A percentile compares a stretch with the other conserved stretches of the same genome.
These are phyloP conservation scores for Ophioninae sp. DNA, from an alignment of 2,888 invertebrate species.

Conservation along the genomic window DNA sequence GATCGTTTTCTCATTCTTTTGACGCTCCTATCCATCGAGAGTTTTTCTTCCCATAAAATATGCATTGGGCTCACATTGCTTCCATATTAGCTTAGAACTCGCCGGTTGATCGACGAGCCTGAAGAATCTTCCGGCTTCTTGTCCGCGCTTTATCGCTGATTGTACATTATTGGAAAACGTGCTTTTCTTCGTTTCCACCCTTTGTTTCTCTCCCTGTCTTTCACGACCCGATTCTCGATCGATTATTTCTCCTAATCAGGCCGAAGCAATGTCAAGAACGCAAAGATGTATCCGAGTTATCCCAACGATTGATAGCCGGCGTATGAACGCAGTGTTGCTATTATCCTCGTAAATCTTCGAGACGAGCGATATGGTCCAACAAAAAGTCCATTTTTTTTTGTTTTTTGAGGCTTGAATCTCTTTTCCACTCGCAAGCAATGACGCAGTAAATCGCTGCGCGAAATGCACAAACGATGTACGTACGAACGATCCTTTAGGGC, in stretches of 20 bases:
- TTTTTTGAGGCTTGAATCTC: not conserved
- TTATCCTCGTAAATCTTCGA: constrained; percentile 10
- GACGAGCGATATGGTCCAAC: constrained; percentile 11
- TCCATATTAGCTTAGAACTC: constrained; percentile 58
- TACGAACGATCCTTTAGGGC: constrained; percentile 35
- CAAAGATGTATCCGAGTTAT: constrained; percentile 35
- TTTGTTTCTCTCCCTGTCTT: constrained; percentile 14
- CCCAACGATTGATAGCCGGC: constrained; percentile 18
- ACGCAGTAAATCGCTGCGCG: constrained; percentile 35
- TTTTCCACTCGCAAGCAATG: constrained; percentile 9
- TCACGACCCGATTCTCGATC: constrained; percentile 1
- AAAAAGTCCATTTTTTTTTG: constrained; percentile 25
- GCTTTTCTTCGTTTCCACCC: constrained; percentile 7
- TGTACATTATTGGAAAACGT: constrained; percentile 46
- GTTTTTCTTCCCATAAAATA: constrained; percentile 24
- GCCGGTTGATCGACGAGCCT: constrained; percentile 16
- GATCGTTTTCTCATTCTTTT: no score
- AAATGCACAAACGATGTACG: constrained; percentile 10
- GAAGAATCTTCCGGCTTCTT: constrained; percentile 51
- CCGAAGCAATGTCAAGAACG: constrained; percentile 13
- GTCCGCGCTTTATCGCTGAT: constrained; percentile 33
- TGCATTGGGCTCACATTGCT: constrained; percentile 32
- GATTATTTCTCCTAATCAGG: constrained; percentile 30
- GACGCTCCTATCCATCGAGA: constrained; percentile 8
- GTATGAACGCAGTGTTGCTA: not conserved